Percentiles rank a stretch among this genome's conserved stretches.
Evolutionary conservation across 2,797 vertebrate genomes (phyloP).

Genomic region (Lagorchestes hirsutus): DNA sequence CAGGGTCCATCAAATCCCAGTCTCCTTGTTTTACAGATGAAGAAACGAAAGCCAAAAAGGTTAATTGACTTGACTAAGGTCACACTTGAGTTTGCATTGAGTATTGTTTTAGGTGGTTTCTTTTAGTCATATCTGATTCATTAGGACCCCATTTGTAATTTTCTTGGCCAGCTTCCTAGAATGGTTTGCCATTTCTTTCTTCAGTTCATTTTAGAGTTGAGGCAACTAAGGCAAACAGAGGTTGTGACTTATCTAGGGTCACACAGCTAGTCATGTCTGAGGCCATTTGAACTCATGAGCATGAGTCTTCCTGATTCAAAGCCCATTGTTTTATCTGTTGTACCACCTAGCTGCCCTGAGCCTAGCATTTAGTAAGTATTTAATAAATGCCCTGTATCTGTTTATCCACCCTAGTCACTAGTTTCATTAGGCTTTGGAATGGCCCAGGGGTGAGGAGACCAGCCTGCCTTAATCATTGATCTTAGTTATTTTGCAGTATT

Average conservation of each 20-base stretch:
- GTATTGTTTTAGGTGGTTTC: neutral
- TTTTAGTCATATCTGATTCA: neutral
- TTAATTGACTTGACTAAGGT: neutral
- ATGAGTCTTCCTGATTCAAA: neutral
- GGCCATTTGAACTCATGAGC: neutral
- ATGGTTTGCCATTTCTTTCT: neutral
- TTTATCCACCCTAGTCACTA: neutral
- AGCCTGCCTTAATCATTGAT: conserved; percentile 13
- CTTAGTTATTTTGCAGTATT: conserved; percentile 8
- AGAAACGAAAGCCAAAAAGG: neutral
- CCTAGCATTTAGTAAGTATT: neutral
- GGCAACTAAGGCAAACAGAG: neutral
- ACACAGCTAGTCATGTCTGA: neutral
- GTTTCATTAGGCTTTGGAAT: neutral
- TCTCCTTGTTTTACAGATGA: neutral
- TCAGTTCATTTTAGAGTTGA: neutral
- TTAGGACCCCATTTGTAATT: neutral
- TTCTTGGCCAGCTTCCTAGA: neutral
- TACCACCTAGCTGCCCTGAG: neutral
- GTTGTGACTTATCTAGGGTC: neutral
- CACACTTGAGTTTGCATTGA: neutral
- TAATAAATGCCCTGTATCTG: neutral
- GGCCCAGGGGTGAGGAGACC: neutral
- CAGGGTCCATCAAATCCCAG: neutral
- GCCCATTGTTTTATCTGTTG: neutral